These are phyloP conservation scores for Laspeyria flexula DNA, from an alignment of 2,888 invertebrate genomes.

Conservation along the genomic window DNA sequence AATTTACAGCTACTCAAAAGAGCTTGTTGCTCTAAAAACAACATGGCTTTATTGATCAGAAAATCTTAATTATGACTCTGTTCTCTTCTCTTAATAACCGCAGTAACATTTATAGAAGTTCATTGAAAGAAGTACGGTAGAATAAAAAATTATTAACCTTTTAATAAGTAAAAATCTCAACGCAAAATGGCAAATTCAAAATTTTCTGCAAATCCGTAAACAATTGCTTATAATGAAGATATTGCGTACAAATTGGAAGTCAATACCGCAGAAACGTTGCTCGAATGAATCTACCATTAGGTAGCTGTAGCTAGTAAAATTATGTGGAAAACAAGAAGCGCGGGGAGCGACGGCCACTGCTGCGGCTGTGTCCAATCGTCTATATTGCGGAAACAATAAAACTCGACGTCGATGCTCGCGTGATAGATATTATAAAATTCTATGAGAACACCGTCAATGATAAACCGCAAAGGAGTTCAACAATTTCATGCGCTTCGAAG, in stretches of 20 bases:
- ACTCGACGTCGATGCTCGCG: slow-evolving; percentile 40
- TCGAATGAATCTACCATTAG: slow-evolving; percentile 27
- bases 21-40: too few relatives aligned
- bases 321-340: slow-evolving; percentile 1
- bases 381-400: slow-evolving; percentile 70
- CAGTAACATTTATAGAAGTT: slow-evolving; percentile 5
- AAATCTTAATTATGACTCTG: slow-evolving; percentile 21
- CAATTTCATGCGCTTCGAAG: slow-evolving; percentile 42
- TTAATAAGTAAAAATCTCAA: too few relatives aligned
- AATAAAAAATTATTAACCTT: too few relatives aligned
- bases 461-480: slow-evolving; percentile 44
- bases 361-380: slow-evolving; percentile 50
- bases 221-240: background rate
- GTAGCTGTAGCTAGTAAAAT: background rate
- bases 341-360: slow-evolving; percentile 24
- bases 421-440: slow-evolving; percentile 62
- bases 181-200: background rate
- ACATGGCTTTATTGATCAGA: background rate
- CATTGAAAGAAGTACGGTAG: too few relatives aligned
- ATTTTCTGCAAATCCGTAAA: background rate
- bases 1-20: too few relatives aligned
- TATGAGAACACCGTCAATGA: slow-evolving; percentile 36
- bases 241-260: background rate
- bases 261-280: slow-evolving; percentile 21
- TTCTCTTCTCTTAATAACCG: slow-evolving; percentile 19